Evolutionary conservation across 2,113 vertebrate species (phyloP), one percentile per base, ranked within the genome.

Genomic region (Eretmochelys imbricata): DNA sequence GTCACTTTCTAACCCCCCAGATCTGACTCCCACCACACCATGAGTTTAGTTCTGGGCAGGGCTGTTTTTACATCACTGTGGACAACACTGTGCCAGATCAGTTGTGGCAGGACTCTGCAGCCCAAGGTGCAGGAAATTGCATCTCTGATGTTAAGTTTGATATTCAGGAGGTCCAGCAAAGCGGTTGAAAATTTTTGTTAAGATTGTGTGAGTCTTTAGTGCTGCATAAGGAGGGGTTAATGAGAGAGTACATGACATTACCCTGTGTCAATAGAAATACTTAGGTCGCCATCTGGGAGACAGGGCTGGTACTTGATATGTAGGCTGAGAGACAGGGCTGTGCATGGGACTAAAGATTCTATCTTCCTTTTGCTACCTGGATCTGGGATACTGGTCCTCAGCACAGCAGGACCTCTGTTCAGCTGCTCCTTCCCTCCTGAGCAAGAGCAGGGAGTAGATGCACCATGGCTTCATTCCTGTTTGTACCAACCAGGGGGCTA

Each of bases 21-120:
- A 46, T 79, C 25, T 94, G 82, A 51, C 89, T 92, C 84, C 85
- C 87, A 92, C 96, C 91, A 29, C 81, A 84, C 87, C 94, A 85
- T 17, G 57, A 82, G 0, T 0, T 38, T 20, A 22, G 80, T 27
- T 79, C 81, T 87, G 87, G 96, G 94, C 85, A 0, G 78, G 1
- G 95, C 97, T 97, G 96, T 2, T 96, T 96, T 97, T 89, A 84
- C 94, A 94, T 97, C 93, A 96, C 35, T 85, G 19, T 51, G 96
- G 89, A 87, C 91, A 80, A 50, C 72, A 1, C 48, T 76, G 69
- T 93, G 92, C 94, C 94, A 96, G 94, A 95, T 96, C 96, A 91
- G 46, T 76, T 91, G 87, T 92, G 92, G 93, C 90, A 92, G 90
- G 90, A 93, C 22, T 46, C 42, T 24, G 92, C 89, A 83, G 93